phyloP scores from a whole-genome alignment of 1,140 invertebrate genomes.

The Orchesella cincta region DNA sequence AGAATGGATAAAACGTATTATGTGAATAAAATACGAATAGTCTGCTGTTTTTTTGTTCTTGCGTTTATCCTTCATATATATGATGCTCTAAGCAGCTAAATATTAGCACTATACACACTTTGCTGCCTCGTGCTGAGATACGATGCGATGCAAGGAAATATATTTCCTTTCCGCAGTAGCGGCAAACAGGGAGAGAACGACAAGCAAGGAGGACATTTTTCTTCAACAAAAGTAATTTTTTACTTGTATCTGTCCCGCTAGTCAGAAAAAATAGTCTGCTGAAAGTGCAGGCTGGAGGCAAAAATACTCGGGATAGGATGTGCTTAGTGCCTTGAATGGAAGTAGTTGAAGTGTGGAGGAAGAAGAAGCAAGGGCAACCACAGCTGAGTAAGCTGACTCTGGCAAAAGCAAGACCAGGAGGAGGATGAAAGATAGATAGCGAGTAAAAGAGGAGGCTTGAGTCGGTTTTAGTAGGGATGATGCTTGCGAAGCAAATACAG shows the following conservation, averaged over 20 bases:
- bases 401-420: neutral
- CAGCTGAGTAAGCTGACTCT: neutral
- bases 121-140: neutral
- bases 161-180: neutral
- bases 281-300: constrained; percentile 10
- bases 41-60: constrained; percentile 3
- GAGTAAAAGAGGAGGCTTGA: constrained; percentile 11
- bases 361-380: neutral
- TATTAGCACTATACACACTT: neutral
- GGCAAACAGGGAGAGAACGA: constrained; percentile 12
- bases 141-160: neutral
- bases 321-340: neutral
- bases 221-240: constrained; percentile 15
- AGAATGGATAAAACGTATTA: constrained; percentile 11
- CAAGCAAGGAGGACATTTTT: constrained; percentile 22
- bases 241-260: constrained; percentile 12
- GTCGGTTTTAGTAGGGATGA: neutral
- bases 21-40: constrained; percentile 13
- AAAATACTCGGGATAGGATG: neutral
- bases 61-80: too few species aligned
- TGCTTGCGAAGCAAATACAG: neutral
- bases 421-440: constrained; percentile 10
- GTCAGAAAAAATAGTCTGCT: constrained; percentile 10
- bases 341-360: neutral
- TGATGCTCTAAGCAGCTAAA: too few species aligned